Base-by-base conservation (phyloP, 2,888 invertebrate species). In the Horisme vitalbata region DNA sequence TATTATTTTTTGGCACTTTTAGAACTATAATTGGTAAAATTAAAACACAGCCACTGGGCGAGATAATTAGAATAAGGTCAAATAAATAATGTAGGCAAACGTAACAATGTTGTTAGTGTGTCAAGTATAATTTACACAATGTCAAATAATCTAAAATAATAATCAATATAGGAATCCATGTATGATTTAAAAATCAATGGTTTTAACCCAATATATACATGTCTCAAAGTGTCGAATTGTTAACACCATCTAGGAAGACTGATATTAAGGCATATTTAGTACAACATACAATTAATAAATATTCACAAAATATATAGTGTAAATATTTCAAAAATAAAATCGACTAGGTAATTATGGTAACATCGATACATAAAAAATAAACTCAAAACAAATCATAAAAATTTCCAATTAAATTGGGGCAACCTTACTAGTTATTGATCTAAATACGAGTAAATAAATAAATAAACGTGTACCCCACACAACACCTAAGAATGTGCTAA, bases 41-140 rank as follows among this genome's bases (percentile, higher is more conserved):
- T 47, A 30, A 32, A 59, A 61, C 55, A 66, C 63, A 66, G 65
- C 60, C 62, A 48, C 34, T 13, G 32, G 5, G 20, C 39, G 34
- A 41, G 23, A 45, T 12, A 47, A 15, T 33, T 23, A 27, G 13
- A 18, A 7, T 7, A 20, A 31, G 24, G 24, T 38, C 13, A 41
- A 39, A 43, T 36, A 23, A 14, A 41, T 36, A 31, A 8, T 10
- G 10, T 12, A 1, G 23, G n/a, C n/a, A n/a, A n/a, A n/a, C 6
- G 18, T 18, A 2, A 23, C 23, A 23, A n/a, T 23, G 2, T 7
- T 23, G n/a, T n/a, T 3, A 23, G n/a, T 23, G n/a, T 8, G 7
- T 23, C 7, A 23, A 23, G 23, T 4, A n/a, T n/a, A 23, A n/a
- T 7, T n/a, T 23, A 23, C 7, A 23, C 4, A 14, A 26, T 21